These are phyloP conservation scores for Brachyalestes nurse DNA, from an alignment of 2,797 vertebrate species.

Conservation along the genomic window DNA sequence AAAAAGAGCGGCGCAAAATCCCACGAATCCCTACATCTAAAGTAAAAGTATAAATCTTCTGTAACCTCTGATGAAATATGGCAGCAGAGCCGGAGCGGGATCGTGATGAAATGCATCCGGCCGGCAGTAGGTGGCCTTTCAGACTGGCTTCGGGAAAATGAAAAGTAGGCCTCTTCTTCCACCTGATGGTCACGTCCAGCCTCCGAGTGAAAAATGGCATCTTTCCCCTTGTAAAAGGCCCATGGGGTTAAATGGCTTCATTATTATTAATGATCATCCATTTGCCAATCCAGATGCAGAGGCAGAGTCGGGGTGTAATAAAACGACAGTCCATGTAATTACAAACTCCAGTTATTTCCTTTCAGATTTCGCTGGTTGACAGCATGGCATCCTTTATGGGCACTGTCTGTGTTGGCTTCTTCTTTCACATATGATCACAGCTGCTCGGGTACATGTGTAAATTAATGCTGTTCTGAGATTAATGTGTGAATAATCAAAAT, in stretches of 20 bases:
- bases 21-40: conserved; percentile 52
- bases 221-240: conserved; percentile 80
- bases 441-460: neutral
- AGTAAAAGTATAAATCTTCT: conserved; percentile 60
- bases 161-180: conserved; percentile 77
- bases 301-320: conserved; percentile 69
- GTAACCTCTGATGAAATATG: conserved; percentile 54
- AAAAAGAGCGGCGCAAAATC: conserved; percentile 53
- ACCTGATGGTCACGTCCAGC: conserved; percentile 79
- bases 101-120: conserved; percentile 57
- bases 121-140: conserved; percentile 71
- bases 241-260: conserved; percentile 86
- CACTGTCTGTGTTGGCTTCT: conserved; percentile 44
- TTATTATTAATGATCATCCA: conserved; percentile 89
- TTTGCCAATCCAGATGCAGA: conserved; percentile 85
- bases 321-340: conserved; percentile 85
- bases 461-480: neutral
- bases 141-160: conserved; percentile 73
- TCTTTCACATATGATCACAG: conserved; percentile 6
- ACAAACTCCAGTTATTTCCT: conserved; percentile 86
- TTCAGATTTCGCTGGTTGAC: conserved; percentile 82
- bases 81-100: conserved; percentile 54
- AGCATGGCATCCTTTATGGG: conserved; percentile 69
- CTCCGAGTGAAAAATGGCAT: conserved; percentile 80
- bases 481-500: neutral